phyloP scores from a whole-genome alignment of 2,797 vertebrate genomes.

The Enteromius treurensis region DNA sequence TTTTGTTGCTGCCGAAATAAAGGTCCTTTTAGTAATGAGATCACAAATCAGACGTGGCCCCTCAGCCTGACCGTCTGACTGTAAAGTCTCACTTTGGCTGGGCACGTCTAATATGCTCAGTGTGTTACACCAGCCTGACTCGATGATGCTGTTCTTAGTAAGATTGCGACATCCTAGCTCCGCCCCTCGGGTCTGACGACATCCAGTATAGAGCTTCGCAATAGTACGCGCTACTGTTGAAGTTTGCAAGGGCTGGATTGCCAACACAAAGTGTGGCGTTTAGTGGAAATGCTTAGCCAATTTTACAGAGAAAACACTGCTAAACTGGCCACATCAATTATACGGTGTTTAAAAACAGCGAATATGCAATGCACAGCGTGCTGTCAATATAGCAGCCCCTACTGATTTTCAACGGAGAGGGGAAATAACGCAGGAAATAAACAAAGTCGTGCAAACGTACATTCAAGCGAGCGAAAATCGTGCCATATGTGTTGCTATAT shows the following conservation, averaged over 20 bases:
- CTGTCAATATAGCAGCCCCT: not conserved
- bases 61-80: conserved; percentile 59
- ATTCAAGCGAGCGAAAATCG: not conserved
- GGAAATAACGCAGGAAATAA: not conserved
- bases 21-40: conserved; percentile 28
- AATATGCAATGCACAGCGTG: not conserved
- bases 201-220: conserved; percentile 58
- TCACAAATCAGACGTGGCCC: conserved; percentile 56
- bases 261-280: conserved; percentile 22
- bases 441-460: not conserved
- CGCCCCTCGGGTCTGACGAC: conserved; percentile 66
- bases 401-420: not conserved
- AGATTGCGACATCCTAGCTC: conserved; percentile 70
- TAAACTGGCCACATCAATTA: not conserved
- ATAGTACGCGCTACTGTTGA: conserved; percentile 41
- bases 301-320: conserved; percentile 3
- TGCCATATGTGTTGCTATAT: not conserved
- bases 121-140: conserved; percentile 56
- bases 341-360: not conserved
- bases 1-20: conserved; percentile 16
- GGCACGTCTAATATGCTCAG: conserved; percentile 60
- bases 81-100: conserved; percentile 52
- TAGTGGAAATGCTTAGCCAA: conserved; percentile 32
- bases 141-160: conserved; percentile 66
- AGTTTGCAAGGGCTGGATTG: conserved; percentile 28